Conservation (phyloP, 2,888 invertebrate genomes). For the Tanypteryx hageni region DNA sequence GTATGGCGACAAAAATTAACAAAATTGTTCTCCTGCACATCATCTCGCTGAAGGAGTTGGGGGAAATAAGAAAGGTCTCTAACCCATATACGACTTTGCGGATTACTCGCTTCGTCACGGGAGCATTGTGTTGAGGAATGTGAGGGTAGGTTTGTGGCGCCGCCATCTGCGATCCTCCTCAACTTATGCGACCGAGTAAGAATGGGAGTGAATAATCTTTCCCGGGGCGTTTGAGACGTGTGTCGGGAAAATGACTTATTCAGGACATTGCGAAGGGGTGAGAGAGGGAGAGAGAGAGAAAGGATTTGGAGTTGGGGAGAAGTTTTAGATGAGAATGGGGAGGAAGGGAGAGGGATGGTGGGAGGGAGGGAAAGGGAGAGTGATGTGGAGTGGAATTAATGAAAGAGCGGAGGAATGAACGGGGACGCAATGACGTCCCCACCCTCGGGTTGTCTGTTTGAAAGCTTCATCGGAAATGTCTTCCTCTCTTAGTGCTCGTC, state of each 20-base stretch:
- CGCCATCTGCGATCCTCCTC: not conserved
- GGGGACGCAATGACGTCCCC: not conserved
- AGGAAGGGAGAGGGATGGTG: not conserved
- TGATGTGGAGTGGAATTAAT: not conserved
- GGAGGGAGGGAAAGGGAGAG: not conserved
- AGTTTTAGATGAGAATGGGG: not conserved
- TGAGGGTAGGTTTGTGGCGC: not conserved
- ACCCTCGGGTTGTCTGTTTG: not conserved
- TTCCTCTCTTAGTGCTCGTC: not conserved
- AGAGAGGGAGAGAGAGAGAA: not conserved
- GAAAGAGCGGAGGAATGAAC: not conserved
- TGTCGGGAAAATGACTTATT: constrained; percentile 34
- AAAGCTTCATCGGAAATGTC: constrained; percentile 38
- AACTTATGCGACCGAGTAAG: not conserved
- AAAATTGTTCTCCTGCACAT: too few species aligned
- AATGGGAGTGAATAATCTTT: constrained; percentile 39
- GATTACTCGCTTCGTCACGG: constrained; percentile 10
- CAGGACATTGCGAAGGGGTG: not conserved
- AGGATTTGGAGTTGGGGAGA: not conserved
- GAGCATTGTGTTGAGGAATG: not conserved
- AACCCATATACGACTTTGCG: constrained; percentile 27
- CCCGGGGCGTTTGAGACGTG: not conserved
- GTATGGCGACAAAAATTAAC: too few species aligned
- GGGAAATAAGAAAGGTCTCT: not conserved
- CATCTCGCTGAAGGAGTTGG: not conserved